Percentiles rank a stretch among this genome's conserved stretches.
Evolutionary conservation across 2,797 vertebrate genomes (phyloP).

Genomic region (Mionectes olivaceus): DNA sequence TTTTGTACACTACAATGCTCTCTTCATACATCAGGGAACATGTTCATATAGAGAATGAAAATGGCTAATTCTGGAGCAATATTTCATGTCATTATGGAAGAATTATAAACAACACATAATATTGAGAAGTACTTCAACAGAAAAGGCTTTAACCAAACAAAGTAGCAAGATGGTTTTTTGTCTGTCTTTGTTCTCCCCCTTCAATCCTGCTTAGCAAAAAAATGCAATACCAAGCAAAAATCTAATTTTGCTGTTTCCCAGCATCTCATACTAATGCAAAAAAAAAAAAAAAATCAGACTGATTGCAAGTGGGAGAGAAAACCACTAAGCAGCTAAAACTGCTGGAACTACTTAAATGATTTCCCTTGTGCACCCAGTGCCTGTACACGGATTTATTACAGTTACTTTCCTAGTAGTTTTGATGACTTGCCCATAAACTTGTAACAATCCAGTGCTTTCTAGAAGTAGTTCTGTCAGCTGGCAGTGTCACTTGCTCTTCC

Average conservation of each 20-base stretch:
- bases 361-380: background rate
- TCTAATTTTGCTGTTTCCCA: background rate
- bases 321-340: background rate
- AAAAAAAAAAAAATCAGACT: background rate
- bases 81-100: background rate
- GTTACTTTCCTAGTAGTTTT: background rate
- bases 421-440: background rate
- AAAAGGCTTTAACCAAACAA: background rate
- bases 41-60: accelerated
- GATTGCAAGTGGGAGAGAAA: background rate
- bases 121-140: background rate
- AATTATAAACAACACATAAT: background rate
- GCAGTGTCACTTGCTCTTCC: background rate
- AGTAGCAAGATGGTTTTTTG: background rate
- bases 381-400: background rate
- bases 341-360: background rate
- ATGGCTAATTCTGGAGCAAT: background rate
- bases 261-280: background rate
- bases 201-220: background rate
- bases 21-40: background rate
- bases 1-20: accelerated
- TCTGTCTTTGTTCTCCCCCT: too few relatives aligned
- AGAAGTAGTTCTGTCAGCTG: accelerated
- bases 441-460: background rate
- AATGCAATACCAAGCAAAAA: background rate